Base-by-base conservation (phyloP, 2,888 invertebrate genomes). In the Drosophila flavopinicola region DNA sequence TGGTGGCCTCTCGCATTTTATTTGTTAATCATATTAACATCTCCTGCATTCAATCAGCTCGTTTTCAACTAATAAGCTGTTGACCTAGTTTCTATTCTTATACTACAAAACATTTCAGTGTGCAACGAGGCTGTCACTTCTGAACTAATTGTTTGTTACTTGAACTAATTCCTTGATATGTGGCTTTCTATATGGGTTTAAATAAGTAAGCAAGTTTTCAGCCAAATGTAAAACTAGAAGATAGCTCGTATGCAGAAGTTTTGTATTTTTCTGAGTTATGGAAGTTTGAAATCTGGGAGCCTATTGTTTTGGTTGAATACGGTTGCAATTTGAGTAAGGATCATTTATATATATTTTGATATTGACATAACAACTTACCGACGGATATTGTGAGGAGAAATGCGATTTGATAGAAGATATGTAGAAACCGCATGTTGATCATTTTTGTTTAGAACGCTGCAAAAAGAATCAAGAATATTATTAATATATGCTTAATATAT, bases 371-470 rank as follows among this genome's bases (percentile, higher is more conserved):
- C 4, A 24, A 59, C 79, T 79, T 85, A 79, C 79, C 84, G 6
- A 69, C 23, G 33, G 47, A 45, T 54, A 78, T 11, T 11, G 53
- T 51, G 11, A 83, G 45, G 2, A 83, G 32, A 6, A 80, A 66
- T 2, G 65, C 67, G 13, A 52, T 29, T 42, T 56, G 60, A 33
- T 63, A 73, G 2, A 37, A 32, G 41, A 47, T 48, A 11, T 65
- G 84, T 53, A 52, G 60, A 69, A 72, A 61, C 75, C 66, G 51
- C 79, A 79, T 79, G 44, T 33, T 69, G 52, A 48, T 54, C 13
- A 27, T 41, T 11, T 29, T 38, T 3, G 0, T n/a, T 30, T 20
- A 29, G 1, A 52, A 15, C 37, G 15, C 44, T 44, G 44, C 20
- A 44, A 44, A 20, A 20, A 20, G 2, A 17, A 11, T n/a, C 20